Evolutionary conservation across 1,140 invertebrate genomes (phyloP), one percentile per base, ranked within the genome.

Genomic region (Heliconius congener): DNA sequence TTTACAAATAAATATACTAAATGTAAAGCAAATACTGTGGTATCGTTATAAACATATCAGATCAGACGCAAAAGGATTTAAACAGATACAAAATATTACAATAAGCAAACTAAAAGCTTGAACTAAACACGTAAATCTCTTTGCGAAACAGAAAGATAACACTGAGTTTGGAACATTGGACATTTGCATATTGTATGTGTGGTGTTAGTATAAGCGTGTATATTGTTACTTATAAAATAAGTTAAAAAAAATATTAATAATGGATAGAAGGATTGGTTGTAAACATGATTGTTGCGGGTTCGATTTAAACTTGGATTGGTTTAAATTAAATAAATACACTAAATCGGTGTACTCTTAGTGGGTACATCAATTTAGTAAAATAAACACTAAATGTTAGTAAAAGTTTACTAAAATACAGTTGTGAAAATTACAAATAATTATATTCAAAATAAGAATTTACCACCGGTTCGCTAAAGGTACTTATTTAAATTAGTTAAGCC

Each of bases 71-170:
- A 74, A 77, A 52, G 66, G 60, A 71, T 77, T 66, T 72, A 39
- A 55, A 71, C 30, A 77, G 75, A 81, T 78, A 74, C 78, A 78
- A 81, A 82, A 82, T 82, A 80, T 82, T 80, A 77, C 78, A 76
- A 74, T 77, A 74, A 52, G 37, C 34, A 50, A 80, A 82, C 75
- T 80, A 82, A 82, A 82, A 82, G 78, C 76, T 82, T 42, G 66
- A 77, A 81, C 80, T 83, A 79, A 83, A 79, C 70, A 77, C 74
- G 82, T 77, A 83, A 83, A 83, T 83, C 82, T 81, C 72, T 76
- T 77, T 77, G 79, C 82, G 80, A 81, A 81, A 83, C 82, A 79
- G 78, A 81, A 83, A 83, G 82, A 83, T 83, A 83, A 83, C 80
- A 75, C 73, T 71, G 77, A 81, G 82, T 81, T 83, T 77, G 77